Base-by-base conservation (phyloP, 2,113 vertebrate genomes). In the Menidia beryllina region DNA sequence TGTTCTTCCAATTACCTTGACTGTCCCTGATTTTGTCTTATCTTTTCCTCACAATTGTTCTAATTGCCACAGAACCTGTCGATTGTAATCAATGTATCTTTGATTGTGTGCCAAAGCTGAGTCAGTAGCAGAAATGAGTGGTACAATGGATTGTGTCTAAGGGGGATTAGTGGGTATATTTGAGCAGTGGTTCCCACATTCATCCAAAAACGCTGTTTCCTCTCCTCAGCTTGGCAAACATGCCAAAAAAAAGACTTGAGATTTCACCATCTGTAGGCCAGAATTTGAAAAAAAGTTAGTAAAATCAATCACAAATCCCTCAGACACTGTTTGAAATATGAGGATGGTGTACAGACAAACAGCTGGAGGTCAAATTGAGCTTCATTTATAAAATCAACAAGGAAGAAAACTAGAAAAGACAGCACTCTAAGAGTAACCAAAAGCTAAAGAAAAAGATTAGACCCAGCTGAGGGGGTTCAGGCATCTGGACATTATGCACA, bases 1-100 rank as follows among this genome's bases (percentile, higher is more conserved):
- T 68, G 43, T 54, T 50, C 58, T 43, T 59, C 36, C 52, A 30
- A 30, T 75, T 68, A 62, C 47, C 38, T 73, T 66, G 43, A 64
- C 78, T 69, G 30, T 58, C 77, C 82, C 14, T 39, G 51, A 52
- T 34, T 36, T 75, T n/a, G 43, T 55, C 67, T 57, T 20, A 50
- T 69, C 49, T 58, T 6, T 24, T 53, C 49, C 56, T 65, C 52
- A 48, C 26, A 3, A 21, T 54, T 9, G n/a, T 74, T 66, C 61
- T 81, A 66, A 83, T 82, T 81, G 73, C 75, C 43, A 69, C 75
- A 77, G 55, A 86, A 86, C 75, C 82, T 81, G 81, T 79, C 76
- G 84, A 89, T 85, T 64, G 43, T 86, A 88, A 86, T 86, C 72
- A 38, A 82, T 87, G 41, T 30, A 72, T 83, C 80, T 82, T 79